Conservation (phyloP, 2,888 invertebrate species). For the Oasisia sp. region DNA sequence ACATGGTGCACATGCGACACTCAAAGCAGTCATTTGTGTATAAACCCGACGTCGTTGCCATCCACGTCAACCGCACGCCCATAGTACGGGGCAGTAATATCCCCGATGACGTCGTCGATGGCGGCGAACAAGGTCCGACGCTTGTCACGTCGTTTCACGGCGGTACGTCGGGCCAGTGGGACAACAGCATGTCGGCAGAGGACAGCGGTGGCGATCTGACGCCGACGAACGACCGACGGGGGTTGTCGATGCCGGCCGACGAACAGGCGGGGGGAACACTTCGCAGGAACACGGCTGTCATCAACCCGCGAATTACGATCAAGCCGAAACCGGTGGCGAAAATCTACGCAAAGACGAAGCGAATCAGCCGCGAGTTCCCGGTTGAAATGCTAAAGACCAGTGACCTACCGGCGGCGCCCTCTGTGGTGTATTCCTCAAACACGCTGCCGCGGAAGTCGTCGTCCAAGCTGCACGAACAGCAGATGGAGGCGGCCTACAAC, state of each 20-base stretch:
- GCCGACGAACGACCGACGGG: conserved; percentile 79
- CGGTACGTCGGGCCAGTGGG: conserved; percentile 62
- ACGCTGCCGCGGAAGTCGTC: background rate
- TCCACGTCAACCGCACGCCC: conserved; percentile 40
- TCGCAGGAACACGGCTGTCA: conserved; percentile 84
- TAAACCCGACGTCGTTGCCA: conserved; percentile 66
- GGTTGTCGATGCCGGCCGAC: background rate
- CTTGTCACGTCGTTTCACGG: background rate
- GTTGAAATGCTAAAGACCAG: conserved; percentile 42
- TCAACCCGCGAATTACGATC: conserved; percentile 83
- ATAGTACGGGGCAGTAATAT: background rate
- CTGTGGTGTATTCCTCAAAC: background rate
- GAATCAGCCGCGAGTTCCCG: conserved; percentile 52
- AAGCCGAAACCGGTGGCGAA: conserved; percentile 69
- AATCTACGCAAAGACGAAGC: conserved; percentile 54
- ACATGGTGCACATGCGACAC: conserved; percentile 23
- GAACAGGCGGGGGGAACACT: conserved; percentile 70
- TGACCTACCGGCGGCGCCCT: background rate
- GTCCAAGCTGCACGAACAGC: conserved; percentile 24
- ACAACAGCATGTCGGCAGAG: conserved; percentile 73
- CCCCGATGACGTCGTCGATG: background rate
- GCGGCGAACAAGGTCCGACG: background rate
- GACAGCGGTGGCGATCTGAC: conserved; percentile 85
- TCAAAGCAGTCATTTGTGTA: conserved; percentile 48
- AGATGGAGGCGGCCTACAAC: conserved; percentile 27